These are phyloP conservation scores for Lycodopsis pacificus DNA, from an alignment of 2,797 vertebrate species.

Conservation along the genomic window DNA sequence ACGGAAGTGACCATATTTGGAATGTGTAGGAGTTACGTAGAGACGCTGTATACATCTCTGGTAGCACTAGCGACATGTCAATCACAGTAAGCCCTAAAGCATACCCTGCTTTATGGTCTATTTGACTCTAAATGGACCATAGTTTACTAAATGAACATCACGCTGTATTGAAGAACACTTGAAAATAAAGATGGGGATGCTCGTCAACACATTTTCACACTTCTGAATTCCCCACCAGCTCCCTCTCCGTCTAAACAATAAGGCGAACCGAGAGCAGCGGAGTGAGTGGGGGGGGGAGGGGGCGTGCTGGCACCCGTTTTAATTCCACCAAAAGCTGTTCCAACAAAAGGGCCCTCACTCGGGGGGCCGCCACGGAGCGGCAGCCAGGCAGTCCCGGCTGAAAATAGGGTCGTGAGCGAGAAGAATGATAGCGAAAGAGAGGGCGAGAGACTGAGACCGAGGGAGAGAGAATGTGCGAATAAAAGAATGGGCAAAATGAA, in stretches of 20 bases:
- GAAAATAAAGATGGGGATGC: conserved; percentile 11
- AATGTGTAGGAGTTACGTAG: no score
- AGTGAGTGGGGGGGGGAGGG: conserved; percentile 8
- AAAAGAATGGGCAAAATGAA: conserved; percentile 46
- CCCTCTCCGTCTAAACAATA: conserved; percentile 71
- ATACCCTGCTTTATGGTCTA: no score
- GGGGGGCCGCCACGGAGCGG: conserved; percentile 53
- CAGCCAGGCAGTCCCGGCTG: conserved; percentile 53
- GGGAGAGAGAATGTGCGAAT: conserved; percentile 41
- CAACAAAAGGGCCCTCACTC: conserved; percentile 74
- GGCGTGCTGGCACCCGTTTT: conserved; percentile 65
- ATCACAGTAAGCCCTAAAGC: no score
- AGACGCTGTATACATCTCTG: no score
- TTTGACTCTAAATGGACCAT: no score
- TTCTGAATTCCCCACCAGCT: conserved; percentile 4
- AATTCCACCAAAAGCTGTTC: conserved; percentile 76
- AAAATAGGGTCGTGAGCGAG: conserved; percentile 58
- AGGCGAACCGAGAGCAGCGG: conserved; percentile 45
- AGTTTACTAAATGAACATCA: no score
- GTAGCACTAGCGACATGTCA: no score
- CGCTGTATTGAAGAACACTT: no score
- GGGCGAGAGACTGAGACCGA: conserved; percentile 43
- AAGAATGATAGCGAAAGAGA: conserved; percentile 57
- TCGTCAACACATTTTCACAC: conserved; percentile 68
- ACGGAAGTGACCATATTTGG: no score